Conservation (phyloP, 2,113 vertebrate species). For the Noturus placidus region DNA sequence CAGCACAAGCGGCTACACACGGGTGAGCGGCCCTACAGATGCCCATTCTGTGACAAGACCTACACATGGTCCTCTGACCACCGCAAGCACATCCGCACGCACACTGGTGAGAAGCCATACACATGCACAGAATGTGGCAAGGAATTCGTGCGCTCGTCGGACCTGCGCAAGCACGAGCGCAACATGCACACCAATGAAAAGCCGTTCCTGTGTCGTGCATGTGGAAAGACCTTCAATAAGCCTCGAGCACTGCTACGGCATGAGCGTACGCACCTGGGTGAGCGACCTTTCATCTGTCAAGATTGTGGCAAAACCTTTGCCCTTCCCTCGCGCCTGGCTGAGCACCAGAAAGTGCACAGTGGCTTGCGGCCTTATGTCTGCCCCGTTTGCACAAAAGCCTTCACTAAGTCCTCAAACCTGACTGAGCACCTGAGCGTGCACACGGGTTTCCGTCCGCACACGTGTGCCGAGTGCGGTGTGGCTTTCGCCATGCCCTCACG, state of each 20-base stretch:
- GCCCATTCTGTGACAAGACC: slow-evolving; percentile 71
- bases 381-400: slow-evolving; percentile 65
- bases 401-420: slow-evolving; percentile 75
- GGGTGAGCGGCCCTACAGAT: slow-evolving; percentile 72
- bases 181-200: slow-evolving; percentile 80
- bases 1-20: slow-evolving; percentile 77
- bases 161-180: slow-evolving; percentile 75
- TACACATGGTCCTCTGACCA: slow-evolving; percentile 77
- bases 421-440: slow-evolving; percentile 72
- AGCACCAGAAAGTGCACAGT: slow-evolving; percentile 77
- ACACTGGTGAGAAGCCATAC: slow-evolving; percentile 76
- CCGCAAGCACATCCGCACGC: slow-evolving; percentile 73
- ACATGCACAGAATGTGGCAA: slow-evolving; percentile 71
- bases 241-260: slow-evolving; percentile 79
- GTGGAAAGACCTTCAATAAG: slow-evolving; percentile 80
- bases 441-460: slow-evolving; percentile 67
- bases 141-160: slow-evolving; percentile 75
- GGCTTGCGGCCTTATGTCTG: slow-evolving; percentile 60
- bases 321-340: slow-evolving; percentile 77
- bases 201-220: slow-evolving; percentile 77
- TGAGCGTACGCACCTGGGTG: slow-evolving; percentile 80
- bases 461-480: slow-evolving; percentile 67
- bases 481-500: slow-evolving; percentile 73
- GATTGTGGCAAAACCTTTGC: slow-evolving; percentile 76
- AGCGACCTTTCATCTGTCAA: slow-evolving; percentile 77